Base-by-base conservation (phyloP, 2,888 invertebrate species). In the Notocelia uddmanniana region DNA sequence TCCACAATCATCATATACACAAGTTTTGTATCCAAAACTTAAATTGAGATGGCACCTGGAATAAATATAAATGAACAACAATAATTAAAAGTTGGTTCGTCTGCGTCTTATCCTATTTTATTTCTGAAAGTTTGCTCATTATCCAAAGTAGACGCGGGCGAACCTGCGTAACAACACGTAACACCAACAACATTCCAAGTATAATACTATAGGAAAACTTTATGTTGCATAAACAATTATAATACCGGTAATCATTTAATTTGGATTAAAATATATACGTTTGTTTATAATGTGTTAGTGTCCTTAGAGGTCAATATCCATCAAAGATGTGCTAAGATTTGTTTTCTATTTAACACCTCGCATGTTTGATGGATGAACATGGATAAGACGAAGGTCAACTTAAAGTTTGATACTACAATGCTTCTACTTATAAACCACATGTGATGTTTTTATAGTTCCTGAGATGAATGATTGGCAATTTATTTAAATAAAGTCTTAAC, bases 1-100 rank as follows among this genome's bases (percentile, higher is more conserved):
- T n/a, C 6, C 15, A 2, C 15, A n/a, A 26, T 8, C 15, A 55
- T 55, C 15, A n/a, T 15, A 8, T 15, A 2, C n/a, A 26, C 15
- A n/a, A 21, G 1, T 52, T 52, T 19, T 19, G 18, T n/a, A n/a
- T 10, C 18, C 15, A 9, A 18, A 34, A 18, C 19, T 34, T 64
- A 26, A 18, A 15, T 15, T 60, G n/a, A 54, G 37, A 64, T 48
- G 19, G 9, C 19, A 58, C 45, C 50, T 67, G 41, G 62, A 66
- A 62, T n/a, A 37, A 23, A 74, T 68, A 69, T 68, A 74, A 60
- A 72, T 71, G 66, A 74, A 74, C 75, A 71, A 74, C 73, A 75
- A 76, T 77, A 75, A 75, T 75, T 76, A 74, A 75, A 75, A 76
- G 64, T 74, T 74, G 41, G 71, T 62, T 21, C 69, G 73, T 69